Evolutionary conservation across 1,140 invertebrate genomes (phyloP).

Genomic region (Lepidurus apus): DNA sequence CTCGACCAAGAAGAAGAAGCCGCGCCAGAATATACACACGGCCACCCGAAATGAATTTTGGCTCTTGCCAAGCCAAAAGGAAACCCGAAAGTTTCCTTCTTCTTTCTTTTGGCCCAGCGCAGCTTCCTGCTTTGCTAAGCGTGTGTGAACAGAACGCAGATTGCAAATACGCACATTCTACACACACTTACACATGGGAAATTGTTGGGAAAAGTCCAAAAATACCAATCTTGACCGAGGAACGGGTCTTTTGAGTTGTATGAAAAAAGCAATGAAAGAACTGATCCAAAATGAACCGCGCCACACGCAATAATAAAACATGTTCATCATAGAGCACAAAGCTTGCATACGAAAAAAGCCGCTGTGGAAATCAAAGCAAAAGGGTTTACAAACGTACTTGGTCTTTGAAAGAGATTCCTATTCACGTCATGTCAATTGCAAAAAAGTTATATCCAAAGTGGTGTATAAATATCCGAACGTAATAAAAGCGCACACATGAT

Average conservation of each 20-base stretch:
- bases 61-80: background rate
- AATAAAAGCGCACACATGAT: background rate
- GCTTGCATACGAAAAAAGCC: background rate
- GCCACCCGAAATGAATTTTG: background rate
- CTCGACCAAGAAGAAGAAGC: background rate
- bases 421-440: background rate
- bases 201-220: background rate
- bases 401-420: background rate
- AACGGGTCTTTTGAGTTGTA: background rate
- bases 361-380: background rate
- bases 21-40: background rate
- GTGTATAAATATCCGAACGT: background rate
- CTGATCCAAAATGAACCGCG: background rate
- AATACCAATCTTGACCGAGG: background rate
- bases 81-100: background rate
- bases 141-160: background rate
- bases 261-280: background rate
- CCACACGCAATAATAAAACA: background rate
- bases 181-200: background rate
- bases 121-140: background rate
- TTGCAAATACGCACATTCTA: slow-evolving; percentile 14
- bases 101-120: background rate
- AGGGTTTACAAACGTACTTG: background rate
- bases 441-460: background rate
- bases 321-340: too few species aligned